Evolutionary conservation across 1,140 invertebrate genomes (phyloP).

Genomic region (Lasioglossum albipes): DNA sequence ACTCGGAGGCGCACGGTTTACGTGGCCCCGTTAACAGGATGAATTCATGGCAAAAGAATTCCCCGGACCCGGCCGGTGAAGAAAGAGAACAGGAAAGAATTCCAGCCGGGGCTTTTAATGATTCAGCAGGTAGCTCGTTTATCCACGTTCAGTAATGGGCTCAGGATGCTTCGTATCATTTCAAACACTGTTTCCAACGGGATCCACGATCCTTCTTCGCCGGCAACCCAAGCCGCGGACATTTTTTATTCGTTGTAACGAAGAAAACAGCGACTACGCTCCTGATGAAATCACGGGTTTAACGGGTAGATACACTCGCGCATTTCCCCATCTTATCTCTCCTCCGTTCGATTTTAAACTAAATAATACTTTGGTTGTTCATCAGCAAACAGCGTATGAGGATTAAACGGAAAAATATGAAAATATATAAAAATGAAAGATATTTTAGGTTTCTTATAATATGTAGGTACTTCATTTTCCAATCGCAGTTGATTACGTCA

Average conservation of each 20-base stretch:
- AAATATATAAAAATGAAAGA: no score
- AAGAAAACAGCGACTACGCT: neutral
- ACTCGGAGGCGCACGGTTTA: neutral
- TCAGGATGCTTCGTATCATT: neutral
- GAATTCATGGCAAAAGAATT: neutral
- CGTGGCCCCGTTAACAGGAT: conserved; percentile 1
- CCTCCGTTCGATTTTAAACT: no score
- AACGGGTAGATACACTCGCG: neutral
- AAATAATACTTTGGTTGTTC: no score
- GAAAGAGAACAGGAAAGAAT: neutral
- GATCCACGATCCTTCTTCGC: neutral
- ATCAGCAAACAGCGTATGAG: no score
- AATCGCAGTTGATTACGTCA: no score
- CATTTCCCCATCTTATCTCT: no score
- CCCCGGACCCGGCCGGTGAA: neutral
- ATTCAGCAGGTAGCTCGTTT: neutral
- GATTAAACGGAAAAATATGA: no score
- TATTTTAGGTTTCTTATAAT: no score
- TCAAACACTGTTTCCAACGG: neutral
- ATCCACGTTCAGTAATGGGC: conserved; percentile 10
- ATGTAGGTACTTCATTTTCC: no score
- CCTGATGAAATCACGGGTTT: neutral
- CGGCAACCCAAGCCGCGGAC: neutral
- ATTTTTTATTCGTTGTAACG: neutral
- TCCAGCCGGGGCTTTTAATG: neutral